Conservation (phyloP, 1,140 invertebrate species). For the Gerris buenoi region DNA sequence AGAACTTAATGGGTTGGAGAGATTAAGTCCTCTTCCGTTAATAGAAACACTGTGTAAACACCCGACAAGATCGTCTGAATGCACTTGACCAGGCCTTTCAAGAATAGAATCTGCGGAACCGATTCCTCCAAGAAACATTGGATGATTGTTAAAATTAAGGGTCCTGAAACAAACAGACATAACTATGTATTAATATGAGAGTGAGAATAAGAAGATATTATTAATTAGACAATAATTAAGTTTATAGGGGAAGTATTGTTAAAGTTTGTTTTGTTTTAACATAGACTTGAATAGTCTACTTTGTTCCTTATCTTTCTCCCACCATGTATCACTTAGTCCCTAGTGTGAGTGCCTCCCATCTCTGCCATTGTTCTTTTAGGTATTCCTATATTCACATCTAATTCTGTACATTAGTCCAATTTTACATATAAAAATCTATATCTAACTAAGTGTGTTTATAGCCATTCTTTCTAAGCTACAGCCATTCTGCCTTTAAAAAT, state of each 20-base stretch:
- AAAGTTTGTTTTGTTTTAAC: no score
- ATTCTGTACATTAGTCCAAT: not conserved
- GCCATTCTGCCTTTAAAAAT: not conserved
- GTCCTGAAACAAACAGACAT: constrained; percentile 61
- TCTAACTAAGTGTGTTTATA: not conserved
- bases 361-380: no score
- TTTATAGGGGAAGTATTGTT: no score
- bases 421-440: no score
- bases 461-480: not conserved
- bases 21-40: constrained; percentile 64
- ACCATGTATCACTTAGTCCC: no score
- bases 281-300: no score
- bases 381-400: not conserved
- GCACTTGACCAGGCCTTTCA: constrained; percentile 71
- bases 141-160: constrained; percentile 81
- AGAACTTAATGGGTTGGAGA: constrained; percentile 56
- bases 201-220: no score
- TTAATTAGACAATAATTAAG: no score
- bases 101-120: constrained; percentile 65
- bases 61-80: constrained; percentile 81
- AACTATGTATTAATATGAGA: no score
- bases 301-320: no score
- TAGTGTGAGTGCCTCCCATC: no score
- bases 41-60: constrained; percentile 80
- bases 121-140: constrained; percentile 70